Conservation (phyloP, 2,113 vertebrate genomes). For the Capricornis sumatraensis region DNA sequence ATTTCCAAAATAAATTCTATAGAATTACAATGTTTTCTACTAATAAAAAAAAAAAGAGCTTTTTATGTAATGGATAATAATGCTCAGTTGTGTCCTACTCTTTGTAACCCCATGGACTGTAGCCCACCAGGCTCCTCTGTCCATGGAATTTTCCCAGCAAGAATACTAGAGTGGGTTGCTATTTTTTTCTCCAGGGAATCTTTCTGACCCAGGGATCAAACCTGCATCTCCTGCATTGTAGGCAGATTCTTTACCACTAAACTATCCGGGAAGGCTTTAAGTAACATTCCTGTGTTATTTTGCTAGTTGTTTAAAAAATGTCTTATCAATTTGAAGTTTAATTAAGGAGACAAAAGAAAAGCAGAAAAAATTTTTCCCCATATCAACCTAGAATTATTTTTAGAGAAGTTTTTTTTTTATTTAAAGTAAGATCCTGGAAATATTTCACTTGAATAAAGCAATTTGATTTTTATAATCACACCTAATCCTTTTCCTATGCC, state of each 20-base stretch:
- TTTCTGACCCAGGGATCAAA: neutral
- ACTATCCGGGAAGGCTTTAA: neutral
- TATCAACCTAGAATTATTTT: slow-evolving; percentile 62
- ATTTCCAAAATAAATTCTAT: slow-evolving; percentile 20
- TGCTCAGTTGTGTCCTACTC: neutral
- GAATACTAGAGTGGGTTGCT: neutral
- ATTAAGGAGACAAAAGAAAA: slow-evolving; percentile 54
- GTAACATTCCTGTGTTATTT: neutral
- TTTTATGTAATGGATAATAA: neutral
- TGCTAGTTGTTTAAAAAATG: slow-evolving; percentile 12
- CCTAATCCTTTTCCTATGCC: neutral
- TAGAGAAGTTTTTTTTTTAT: slow-evolving; percentile 67
- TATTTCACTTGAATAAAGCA: neutral
- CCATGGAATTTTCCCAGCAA: neutral
- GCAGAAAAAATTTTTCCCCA: slow-evolving; percentile 40
- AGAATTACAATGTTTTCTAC: slow-evolving; percentile 62
- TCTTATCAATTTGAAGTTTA: slow-evolving; percentile 54
- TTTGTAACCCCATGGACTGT: neutral
- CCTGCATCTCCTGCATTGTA: neutral
- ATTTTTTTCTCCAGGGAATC: neutral
- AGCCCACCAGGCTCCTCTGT: neutral
- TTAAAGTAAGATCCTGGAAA: slow-evolving; percentile 57
- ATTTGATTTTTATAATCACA: slow-evolving; percentile 48
- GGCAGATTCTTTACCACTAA: neutral
- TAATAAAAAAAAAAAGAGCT: slow-evolving; percentile 8